Percentiles rank a stretch among this genome's conserved stretches.
These are phyloP conservation scores for Zoanthus sansibaricus DNA, from an alignment of 92 coral and sea anemone genomes.

Conservation along the genomic window DNA sequence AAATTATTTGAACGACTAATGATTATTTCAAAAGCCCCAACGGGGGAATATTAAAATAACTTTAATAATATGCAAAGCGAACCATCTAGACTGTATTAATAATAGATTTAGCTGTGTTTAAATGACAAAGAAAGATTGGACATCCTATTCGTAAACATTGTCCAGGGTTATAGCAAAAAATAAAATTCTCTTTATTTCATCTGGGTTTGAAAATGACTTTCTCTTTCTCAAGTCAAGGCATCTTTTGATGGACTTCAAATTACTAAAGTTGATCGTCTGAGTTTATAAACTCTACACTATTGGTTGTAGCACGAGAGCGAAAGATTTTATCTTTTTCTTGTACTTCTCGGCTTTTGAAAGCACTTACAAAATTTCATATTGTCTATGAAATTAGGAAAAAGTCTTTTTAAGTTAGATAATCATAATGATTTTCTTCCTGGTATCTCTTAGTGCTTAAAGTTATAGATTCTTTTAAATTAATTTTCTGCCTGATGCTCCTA, in stretches of 20 bases:
- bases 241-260: not conserved
- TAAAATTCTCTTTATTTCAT: not conserved
- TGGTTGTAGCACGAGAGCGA: not conserved
- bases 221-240: not conserved
- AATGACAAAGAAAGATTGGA: not conserved
- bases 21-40: constrained; percentile 33
- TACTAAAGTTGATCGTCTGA: not conserved
- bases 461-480: constrained; percentile 16
- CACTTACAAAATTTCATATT: not conserved
- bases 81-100: not conserved
- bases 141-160: not conserved
- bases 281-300: too few relatives aligned
- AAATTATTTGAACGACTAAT: constrained; percentile 14
- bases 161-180: too few relatives aligned
- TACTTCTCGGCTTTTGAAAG: not conserved
- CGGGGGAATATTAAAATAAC: constrained; percentile 44
- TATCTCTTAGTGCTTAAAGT: constrained; percentile 5
- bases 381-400: not conserved
- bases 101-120: not conserved
- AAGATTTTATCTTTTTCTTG: not conserved
- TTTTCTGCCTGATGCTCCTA: not conserved
- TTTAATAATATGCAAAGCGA: constrained; percentile 37
- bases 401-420: not conserved
- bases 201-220: not conserved
- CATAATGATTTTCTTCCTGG: too few relatives aligned